These are phyloP conservation scores for Metallyticus violacea DNA, from an alignment of 2,888 invertebrate species.

Conservation along the genomic window DNA sequence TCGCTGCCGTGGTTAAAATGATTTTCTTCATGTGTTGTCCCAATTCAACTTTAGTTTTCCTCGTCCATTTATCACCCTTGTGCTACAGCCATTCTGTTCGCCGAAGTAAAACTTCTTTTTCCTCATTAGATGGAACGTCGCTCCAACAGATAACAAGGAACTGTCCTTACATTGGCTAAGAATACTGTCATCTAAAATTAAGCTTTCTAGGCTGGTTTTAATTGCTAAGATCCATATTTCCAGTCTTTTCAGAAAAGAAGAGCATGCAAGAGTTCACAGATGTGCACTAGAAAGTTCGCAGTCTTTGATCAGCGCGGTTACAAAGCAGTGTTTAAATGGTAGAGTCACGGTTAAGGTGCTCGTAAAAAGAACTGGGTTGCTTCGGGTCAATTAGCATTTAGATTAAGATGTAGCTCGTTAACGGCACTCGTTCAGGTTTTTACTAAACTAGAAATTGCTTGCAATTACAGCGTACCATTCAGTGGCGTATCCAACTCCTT, in stretches of 20 bases:
- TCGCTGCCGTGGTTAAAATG: too few relatives aligned
- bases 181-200: too few relatives aligned
- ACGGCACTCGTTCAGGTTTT: neutral
- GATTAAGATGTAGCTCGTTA: neutral
- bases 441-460: neutral
- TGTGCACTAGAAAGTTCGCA: neutral
- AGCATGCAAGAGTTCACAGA: neutral
- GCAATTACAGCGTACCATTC: neutral
- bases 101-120: too few relatives aligned
- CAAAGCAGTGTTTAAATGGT: neutral
- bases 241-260: neutral
- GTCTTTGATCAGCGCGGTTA: neutral
- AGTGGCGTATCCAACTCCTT: neutral
- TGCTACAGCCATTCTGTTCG: too few relatives aligned
- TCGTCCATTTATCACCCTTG: too few relatives aligned
- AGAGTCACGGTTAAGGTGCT: neutral
- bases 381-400: neutral
- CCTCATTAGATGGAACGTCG: too few relatives aligned
- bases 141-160: too few relatives aligned
- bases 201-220: too few relatives aligned
- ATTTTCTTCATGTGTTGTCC: too few relatives aligned
- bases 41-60: too few relatives aligned
- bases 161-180: too few relatives aligned
- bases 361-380: neutral
- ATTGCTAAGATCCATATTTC: neutral